Evolutionary conservation across 1,140 invertebrate genomes (phyloP), one percentile per base, ranked within the genome.

Genomic region (Drosophila serrata): DNA sequence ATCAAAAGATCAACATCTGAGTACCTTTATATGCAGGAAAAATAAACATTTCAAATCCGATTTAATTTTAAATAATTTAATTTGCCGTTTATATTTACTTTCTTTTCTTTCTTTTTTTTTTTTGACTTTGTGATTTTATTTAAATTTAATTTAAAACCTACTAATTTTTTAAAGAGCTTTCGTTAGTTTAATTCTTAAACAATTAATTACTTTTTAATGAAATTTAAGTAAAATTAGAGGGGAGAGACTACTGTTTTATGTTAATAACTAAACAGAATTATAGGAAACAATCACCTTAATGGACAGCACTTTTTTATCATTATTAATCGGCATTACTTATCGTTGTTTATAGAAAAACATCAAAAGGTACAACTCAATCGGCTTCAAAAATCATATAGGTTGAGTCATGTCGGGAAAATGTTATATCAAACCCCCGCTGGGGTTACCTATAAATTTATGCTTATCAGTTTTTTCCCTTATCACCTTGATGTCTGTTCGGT

Each of bases 381-480:
- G 13, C 19, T 35, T 15, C 8, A 11, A 35, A 53, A 35, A 22
- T 37, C 17, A 11, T 22, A 7, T 4, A n/a, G 42, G 43, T 59
- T 59, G 57, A 60, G 17, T 60, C 13, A 53, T 15, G 8, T 27
- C 7, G 19, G 8, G 22, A 15, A 35, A 61, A 17, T 53, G 19
- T n/a, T 17, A 33, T 45, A 31, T 0, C 29, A 31, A 55, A 55
- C 51, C 13, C 4, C 12, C 29, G 22, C n/a, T 6, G 24, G 43
- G 60, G 43, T 31, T 64, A 49, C 45, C 45, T 40, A 35, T n/a
- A 35, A 33, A 33, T 31, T n/a, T 11, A 29, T 51, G 15, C 60
- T 68, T 68, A 68, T 68, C 65, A 37, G 19, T 0, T 8, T 27
- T 49, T 35, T 31, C 35, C 35, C 33, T 55, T 65, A 68, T 68